These are phyloP conservation scores for Trigoniulus corallinus DNA, from an alignment of 1,140 invertebrate species.

Conservation along the genomic window DNA sequence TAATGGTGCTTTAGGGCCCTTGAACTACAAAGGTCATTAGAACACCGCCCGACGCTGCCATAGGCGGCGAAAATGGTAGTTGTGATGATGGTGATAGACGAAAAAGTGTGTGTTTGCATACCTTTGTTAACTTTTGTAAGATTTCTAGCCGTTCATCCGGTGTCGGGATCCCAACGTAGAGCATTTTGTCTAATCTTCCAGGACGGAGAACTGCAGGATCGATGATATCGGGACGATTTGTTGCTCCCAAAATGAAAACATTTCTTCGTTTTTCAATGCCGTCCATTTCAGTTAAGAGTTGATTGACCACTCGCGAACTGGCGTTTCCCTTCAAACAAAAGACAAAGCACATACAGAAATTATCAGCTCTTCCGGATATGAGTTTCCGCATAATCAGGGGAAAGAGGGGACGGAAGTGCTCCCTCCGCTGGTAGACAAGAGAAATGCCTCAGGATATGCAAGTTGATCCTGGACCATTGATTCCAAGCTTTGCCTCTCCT, in stretches of 20 bases:
- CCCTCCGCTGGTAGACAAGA: too few relatives aligned
- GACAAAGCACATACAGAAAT: constrained; percentile 6
- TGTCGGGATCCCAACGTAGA: constrained; percentile 84
- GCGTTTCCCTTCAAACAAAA: constrained; percentile 42
- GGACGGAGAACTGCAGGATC: constrained; percentile 90
- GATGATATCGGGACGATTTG: constrained; percentile 91
- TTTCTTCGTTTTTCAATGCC: constrained; percentile 74
- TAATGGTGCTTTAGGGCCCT: too few relatives aligned
- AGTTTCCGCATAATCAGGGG: too few relatives aligned
- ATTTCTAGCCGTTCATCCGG: constrained; percentile 69
- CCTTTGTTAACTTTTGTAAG: constrained; percentile 75
- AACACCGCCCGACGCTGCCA: too few relatives aligned
- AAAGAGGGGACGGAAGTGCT: too few relatives aligned
- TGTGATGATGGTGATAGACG: too few relatives aligned
- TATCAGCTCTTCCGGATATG: too few relatives aligned
- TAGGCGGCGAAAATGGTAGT: too few relatives aligned
- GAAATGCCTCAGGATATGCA: too few relatives aligned
- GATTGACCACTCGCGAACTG: constrained; percentile 71
- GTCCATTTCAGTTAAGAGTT: constrained; percentile 97
- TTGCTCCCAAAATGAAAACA: constrained; percentile 89
- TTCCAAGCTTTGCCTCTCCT: too few relatives aligned
- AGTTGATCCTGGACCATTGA: too few relatives aligned
- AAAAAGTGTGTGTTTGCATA: constrained; percentile 24
- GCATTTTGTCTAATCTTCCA: constrained; percentile 79
- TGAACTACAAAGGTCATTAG: too few relatives aligned